A percentile compares a stretch with the other conserved stretches of the same genome.
phyloP scores from a whole-genome alignment of 1,140 invertebrate genomes.

The Delia radicum region DNA sequence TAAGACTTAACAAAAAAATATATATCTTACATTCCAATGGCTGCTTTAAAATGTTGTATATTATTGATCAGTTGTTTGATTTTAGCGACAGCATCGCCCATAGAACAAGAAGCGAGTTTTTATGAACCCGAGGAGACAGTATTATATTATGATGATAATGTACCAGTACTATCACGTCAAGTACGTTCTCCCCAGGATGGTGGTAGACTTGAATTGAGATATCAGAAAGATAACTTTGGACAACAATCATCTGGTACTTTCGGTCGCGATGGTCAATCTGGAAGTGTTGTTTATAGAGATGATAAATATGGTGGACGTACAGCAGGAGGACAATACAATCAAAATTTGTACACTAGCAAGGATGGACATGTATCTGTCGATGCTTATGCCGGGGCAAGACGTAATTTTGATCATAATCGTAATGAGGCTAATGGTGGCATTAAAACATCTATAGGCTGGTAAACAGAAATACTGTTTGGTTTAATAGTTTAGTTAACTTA shows the following conservation, averaged over 20 bases:
- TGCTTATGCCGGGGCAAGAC: slow-evolving; percentile 40
- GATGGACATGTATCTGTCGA: slow-evolving; percentile 45
- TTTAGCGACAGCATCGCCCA: background rate
- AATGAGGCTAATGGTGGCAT: slow-evolving; percentile 32
- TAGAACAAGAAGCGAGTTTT: background rate
- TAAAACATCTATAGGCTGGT: too few relatives aligned
- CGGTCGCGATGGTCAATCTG: too few relatives aligned
- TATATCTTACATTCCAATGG: too few relatives aligned
- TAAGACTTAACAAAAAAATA: background rate
- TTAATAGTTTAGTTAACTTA: too few relatives aligned
- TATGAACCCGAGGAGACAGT: background rate
- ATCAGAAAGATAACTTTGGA: background rate
- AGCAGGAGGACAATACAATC: slow-evolving; percentile 40
- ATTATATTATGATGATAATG: background rate
- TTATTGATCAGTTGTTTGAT: background rate
- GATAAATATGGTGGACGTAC: slow-evolving; percentile 38
- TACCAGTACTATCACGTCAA: background rate
- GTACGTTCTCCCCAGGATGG: background rate
- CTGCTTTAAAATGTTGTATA: background rate
- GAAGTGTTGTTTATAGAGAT: too few relatives aligned
- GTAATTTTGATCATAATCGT: slow-evolving; percentile 42
- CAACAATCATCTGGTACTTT: too few relatives aligned
- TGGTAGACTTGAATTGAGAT: background rate
- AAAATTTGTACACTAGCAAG: slow-evolving; percentile 39
- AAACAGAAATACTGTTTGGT: too few relatives aligned